Base-by-base conservation (phyloP, 2,888 invertebrate species). In the Lepidonotus clava region DNA sequence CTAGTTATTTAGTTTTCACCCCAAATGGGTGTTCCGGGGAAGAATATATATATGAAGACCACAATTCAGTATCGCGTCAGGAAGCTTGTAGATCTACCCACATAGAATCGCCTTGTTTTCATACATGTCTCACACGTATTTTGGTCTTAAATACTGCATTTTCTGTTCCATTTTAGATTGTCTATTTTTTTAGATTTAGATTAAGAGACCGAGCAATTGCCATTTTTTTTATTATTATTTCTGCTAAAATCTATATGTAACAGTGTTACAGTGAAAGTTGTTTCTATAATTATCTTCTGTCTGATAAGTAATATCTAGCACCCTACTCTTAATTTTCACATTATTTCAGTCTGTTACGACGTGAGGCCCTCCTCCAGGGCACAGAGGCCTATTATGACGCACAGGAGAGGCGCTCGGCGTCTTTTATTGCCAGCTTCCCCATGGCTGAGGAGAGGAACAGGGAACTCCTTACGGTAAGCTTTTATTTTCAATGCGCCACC, bases 381-480 rank as follows among this genome's bases (percentile, higher is more conserved):
- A 87, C 85, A 21, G 87, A 87, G 66, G 41, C 80, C 1, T 87
- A 80, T 46, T 87, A 71, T 51, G 87, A 87, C 51, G 32, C 28
- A 0, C 85, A 87, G 34, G 83, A 80, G 34, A 66, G 46, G 8
- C 87, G 71, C 2, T 34, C 71, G 18, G 61, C 86, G 11, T 86
- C 85, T 6, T 87, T 87, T 53, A 67, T 87, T 2, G 34, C 87
- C 41, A 66, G 61, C 40, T 86, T 56, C 53, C 18, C 28, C 14
- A 32, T 66, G 28, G 87, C 87, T 21, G 76, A 36, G 34, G 53
- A 86, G 28, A 86, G 87, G 32, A 87, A 87, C 40, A 34, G 18
- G 21, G 28, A 56, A 40, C 34, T 87, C 2, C 56, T 87, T 0
- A 21, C 38, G 46, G 87, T 86, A 76, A 24, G 21, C 14, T 14